A percentile compares a stretch with the other conserved stretches of the same genome.
These are phyloP conservation scores for Marcusenius ussheri DNA, from an alignment of 2,113 vertebrate species.

Conservation along the genomic window DNA sequence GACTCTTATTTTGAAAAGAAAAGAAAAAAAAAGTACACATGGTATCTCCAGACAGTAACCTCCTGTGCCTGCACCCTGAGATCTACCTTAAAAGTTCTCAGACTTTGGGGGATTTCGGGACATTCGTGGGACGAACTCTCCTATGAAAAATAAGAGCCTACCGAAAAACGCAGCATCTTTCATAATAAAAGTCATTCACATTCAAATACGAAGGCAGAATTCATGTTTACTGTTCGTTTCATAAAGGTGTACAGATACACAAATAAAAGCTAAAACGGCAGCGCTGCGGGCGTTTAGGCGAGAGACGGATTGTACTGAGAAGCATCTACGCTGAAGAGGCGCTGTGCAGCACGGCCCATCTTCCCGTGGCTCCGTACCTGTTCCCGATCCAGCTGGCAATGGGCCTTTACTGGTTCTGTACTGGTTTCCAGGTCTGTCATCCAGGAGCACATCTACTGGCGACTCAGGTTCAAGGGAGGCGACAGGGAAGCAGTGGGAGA, in stretches of 20 bases:
- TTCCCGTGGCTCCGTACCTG: not conserved
- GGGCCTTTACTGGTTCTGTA: not conserved
- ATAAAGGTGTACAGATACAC: slow-evolving; percentile 20
- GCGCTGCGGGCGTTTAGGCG: slow-evolving; percentile 8
- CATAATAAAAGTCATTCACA: slow-evolving; percentile 6
- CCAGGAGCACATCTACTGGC: not conserved
- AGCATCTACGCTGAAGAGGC: not conserved
- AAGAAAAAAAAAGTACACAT: not conserved
- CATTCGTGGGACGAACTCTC: not conserved
- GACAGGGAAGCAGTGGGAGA: not conserved
- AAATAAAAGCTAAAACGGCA: slow-evolving; percentile 5
- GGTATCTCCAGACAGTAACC: not conserved
- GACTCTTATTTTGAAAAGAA: not conserved
- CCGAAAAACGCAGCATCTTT: not conserved
- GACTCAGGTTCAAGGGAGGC: not conserved
- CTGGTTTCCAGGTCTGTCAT: not conserved
- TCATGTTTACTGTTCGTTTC: slow-evolving; percentile 18
- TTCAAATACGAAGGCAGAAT: slow-evolving; percentile 20
- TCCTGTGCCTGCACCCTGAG: slow-evolving; percentile 2
- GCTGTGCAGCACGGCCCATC: not conserved
- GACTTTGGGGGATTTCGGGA: not conserved
- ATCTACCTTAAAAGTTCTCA: not conserved
- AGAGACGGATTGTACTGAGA: slow-evolving; percentile 16
- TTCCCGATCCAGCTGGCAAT: not conserved
- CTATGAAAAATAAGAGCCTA: not conserved